Conservation (phyloP, 1,140 invertebrate genomes). For the Proales similis region DNA sequence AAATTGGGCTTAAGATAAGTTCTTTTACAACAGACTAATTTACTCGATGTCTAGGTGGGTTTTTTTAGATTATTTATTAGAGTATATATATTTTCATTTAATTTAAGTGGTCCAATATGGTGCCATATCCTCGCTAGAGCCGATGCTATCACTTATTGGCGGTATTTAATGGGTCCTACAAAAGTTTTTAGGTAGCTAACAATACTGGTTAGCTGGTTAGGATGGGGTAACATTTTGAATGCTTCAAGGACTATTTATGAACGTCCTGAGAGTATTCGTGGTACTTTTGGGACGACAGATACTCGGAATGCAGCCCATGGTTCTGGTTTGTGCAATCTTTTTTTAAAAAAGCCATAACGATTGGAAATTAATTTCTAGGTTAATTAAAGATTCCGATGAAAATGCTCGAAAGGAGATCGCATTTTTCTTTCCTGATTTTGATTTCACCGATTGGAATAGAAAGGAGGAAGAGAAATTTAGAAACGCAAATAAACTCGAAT, state of each 20-base stretch:
- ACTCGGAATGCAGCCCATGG: constrained; percentile 85
- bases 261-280: constrained; percentile 68
- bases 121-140: constrained; percentile 67
- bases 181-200: constrained; percentile 59
- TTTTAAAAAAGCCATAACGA: constrained; percentile 16
- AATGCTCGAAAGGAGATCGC: constrained; percentile 68
- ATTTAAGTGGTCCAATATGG: constrained; percentile 69
- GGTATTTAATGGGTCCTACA: constrained; percentile 75
- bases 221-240: neutral
- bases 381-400: constrained; percentile 65
- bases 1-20: constrained; percentile 57
- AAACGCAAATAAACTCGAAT: constrained; percentile 6
- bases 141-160: constrained; percentile 71
- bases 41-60: constrained; percentile 73
- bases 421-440: constrained; percentile 75
- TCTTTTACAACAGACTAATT: constrained; percentile 76
- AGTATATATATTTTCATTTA: constrained; percentile 38
- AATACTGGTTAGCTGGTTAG: constrained; percentile 5
- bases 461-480: constrained; percentile 49
- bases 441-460: constrained; percentile 57
- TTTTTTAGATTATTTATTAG: constrained; percentile 28
- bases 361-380: constrained; percentile 39
- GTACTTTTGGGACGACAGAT: constrained; percentile 75
- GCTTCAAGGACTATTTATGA: constrained; percentile 65
- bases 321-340: constrained; percentile 60